Conservation (phyloP, 1,140 invertebrate species). For the Drosophila repleta region DNA sequence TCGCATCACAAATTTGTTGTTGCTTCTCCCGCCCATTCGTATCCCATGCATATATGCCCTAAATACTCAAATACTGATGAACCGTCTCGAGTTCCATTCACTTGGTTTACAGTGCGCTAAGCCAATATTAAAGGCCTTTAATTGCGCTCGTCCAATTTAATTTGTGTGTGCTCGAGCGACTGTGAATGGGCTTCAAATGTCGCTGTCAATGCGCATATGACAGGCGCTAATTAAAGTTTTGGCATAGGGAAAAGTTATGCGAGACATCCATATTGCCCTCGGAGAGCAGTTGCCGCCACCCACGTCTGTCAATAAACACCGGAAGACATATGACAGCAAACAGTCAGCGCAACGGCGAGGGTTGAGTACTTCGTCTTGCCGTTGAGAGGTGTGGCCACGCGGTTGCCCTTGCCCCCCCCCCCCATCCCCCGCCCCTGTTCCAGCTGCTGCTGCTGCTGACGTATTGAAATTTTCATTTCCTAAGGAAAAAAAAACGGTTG, state of each 20-base stretch:
- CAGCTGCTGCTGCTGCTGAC: too few relatives aligned
- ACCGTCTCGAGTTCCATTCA: too few relatives aligned
- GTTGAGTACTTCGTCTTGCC: constrained; percentile 21
- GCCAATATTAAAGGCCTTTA: too few relatives aligned
- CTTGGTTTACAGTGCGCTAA: too few relatives aligned
- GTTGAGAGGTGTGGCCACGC: not conserved
- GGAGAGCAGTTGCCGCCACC: constrained; percentile 7
- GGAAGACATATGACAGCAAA: constrained; percentile 53
- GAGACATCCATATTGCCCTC: not conserved
- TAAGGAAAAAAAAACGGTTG: constrained; percentile 55
- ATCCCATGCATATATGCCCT: too few relatives aligned
- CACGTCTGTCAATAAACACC: constrained; percentile 59
- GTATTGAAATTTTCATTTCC: constrained; percentile 76
- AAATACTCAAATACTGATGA: too few relatives aligned
- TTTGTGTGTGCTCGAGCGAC: not conserved
- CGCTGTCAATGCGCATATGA: constrained; percentile 32
- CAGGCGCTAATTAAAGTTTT: constrained; percentile 49
- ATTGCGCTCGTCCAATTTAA: too few relatives aligned
- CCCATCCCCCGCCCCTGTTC: too few relatives aligned
- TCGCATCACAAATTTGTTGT: too few relatives aligned
- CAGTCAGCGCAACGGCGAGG: constrained; percentile 13
- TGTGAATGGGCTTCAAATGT: not conserved
- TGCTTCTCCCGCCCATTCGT: too few relatives aligned
- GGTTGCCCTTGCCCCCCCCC: constrained; percentile 6
- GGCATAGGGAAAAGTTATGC: constrained; percentile 26